Evolutionary conservation across 2,113 vertebrate species (phyloP).

Genomic region (Xerus inauris): DNA sequence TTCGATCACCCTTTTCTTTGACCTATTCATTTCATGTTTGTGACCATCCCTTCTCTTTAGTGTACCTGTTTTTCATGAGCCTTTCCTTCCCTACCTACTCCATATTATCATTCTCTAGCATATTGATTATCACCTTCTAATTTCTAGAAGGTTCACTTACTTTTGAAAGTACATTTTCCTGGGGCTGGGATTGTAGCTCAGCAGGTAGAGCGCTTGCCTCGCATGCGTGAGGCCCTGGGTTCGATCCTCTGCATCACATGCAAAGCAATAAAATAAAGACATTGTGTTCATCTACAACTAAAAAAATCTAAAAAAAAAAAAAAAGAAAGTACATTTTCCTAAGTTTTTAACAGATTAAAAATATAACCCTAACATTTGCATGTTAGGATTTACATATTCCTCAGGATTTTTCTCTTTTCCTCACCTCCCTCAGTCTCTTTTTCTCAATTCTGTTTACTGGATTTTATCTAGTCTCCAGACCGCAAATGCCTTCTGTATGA

Average conservation of each 20-base stretch:
- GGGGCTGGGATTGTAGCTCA: too few relatives aligned
- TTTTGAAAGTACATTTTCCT: not conserved
- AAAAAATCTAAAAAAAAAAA: too few relatives aligned
- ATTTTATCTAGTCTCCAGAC: not conserved
- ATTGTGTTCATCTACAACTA: too few relatives aligned
- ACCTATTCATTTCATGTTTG: not conserved
- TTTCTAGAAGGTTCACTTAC: not conserved
- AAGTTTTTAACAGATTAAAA: not conserved
- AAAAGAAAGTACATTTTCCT: not conserved
- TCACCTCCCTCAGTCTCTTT: too few relatives aligned
- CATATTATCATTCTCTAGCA: not conserved
- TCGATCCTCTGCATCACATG: too few relatives aligned
- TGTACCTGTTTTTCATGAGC: not conserved
- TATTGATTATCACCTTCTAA: not conserved
- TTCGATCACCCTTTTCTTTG: not conserved
- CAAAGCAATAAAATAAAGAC: too few relatives aligned
- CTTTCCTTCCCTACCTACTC: not conserved
- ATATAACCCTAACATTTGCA: too few relatives aligned
- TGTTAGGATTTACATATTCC: not conserved
- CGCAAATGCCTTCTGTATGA: not conserved
- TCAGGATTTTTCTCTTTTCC: not conserved
- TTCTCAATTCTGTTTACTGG: not conserved
- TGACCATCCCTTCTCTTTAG: not conserved
- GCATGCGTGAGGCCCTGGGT: too few relatives aligned
- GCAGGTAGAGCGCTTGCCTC: too few relatives aligned